Conservation (phyloP, 30 jellyfish, hydroid and myxozoan genomes). For the Hydractinia symbiolongicarpus region DNA sequence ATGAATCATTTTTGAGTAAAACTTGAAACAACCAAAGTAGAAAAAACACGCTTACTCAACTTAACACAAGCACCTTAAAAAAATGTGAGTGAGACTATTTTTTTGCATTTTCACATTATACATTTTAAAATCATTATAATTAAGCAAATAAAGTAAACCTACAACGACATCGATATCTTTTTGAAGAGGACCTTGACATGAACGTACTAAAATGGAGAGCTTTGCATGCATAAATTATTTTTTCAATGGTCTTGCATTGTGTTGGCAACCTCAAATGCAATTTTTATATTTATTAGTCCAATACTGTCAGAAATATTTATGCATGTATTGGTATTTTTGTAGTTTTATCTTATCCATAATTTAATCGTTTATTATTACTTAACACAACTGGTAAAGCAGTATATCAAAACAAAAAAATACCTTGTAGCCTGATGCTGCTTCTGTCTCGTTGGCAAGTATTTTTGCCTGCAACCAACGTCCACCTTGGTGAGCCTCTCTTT, state of each 20-base stretch:
- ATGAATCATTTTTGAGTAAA: no score
- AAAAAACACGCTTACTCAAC: no score
- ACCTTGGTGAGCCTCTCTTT: slow-evolving; percentile 59
- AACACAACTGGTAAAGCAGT: background rate
- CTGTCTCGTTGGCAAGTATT: background rate
- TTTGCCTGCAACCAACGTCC: slow-evolving; percentile 51
- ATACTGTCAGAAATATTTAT: no score
- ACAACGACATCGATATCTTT: slow-evolving; percentile 59
- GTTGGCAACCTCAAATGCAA: no score
- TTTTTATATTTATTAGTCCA: no score
- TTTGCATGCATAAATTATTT: background rate
- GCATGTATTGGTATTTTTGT: background rate
- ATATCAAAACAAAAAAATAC: background rate
- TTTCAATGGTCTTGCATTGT: no score
- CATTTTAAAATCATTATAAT: no score
- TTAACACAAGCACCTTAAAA: no score
- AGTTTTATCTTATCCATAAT: background rate
- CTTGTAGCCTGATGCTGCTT: slow-evolving; percentile 5
- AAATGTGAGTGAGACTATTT: no score
- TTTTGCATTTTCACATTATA: no score
- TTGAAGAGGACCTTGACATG: no score
- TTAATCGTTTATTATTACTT: background rate
- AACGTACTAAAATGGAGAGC: slow-evolving; percentile 8
- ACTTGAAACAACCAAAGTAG: no score
- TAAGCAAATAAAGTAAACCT: slow-evolving; percentile 11